Conservation (phyloP, 2,888 invertebrate species). For the Apodemia hepburni region DNA sequence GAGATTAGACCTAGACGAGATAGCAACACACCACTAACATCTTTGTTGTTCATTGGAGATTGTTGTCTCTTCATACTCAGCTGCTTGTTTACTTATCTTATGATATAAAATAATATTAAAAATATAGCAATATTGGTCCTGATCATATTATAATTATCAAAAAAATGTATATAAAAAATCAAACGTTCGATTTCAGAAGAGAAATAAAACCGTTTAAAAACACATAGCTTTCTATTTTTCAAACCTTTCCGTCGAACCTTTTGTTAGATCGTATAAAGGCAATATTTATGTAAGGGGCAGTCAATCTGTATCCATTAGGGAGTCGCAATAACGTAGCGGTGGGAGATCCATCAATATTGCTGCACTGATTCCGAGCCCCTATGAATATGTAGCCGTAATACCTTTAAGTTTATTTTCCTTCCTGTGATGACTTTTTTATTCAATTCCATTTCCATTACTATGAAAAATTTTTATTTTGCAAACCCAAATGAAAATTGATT, state of each 20-base stretch:
- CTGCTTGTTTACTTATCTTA: too few relatives aligned
- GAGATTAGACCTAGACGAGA: too few relatives aligned
- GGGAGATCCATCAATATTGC: conserved; percentile 39
- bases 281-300: conserved; percentile 26
- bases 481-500: too few relatives aligned
- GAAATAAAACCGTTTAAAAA: background rate
- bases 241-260: conserved; percentile 18
- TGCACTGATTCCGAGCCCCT: conserved; percentile 26
- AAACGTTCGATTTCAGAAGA: background rate
- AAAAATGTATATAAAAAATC: too few relatives aligned
- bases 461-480: too few relatives aligned
- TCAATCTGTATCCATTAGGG: conserved; percentile 33
- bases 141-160: too few relatives aligned
- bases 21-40: too few relatives aligned
- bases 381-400: conserved; percentile 21
- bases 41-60: too few relatives aligned
- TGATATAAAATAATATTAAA: too few relatives aligned
- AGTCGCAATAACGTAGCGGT: conserved; percentile 27
- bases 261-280: conserved; percentile 21
- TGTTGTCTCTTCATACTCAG: too few relatives aligned
- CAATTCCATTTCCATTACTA: conserved; percentile 6
- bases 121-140: too few relatives aligned
- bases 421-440: conserved; percentile 4
- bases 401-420: conserved; percentile 25
- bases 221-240: conserved; percentile 14